Evolutionary conservation across 2,888 invertebrate genomes (phyloP), one percentile per base, ranked within the genome.

Genomic region (Thera britannica): DNA sequence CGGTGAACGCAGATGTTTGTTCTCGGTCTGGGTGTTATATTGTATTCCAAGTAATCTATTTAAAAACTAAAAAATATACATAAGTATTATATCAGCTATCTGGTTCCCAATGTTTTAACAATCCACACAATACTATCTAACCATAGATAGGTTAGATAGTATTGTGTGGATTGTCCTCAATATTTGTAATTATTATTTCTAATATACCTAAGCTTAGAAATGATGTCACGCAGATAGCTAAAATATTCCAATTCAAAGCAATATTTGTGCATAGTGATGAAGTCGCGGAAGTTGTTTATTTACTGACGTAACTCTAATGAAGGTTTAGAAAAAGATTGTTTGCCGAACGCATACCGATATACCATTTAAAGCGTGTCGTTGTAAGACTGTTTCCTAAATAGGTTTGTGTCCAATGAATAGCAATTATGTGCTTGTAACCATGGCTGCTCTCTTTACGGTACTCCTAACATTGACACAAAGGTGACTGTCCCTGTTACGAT

Each of bases 371-470:
- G 87, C 64, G 73, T 74, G 77, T 72, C 79, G 75, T 79, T 80
- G 77, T 79, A 79, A 85, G 84, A 82, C 80, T 78, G 80, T 84
- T 86, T 82, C 80, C 89, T 89, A 84, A 90, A 84, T 85, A 87
- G 83, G 87, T 86, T 83, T 77, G 81, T 86, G 83, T 86, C 85
- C 88, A 90, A 90, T 90, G 88, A 90, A 90, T 89, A 89, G 81
- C 82, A 87, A 89, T 23, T 23, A 89, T 87, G 84, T 79, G 80
- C 80, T 83, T 75, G 84, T 82, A 83, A 83, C 80, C 76, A 83
- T 84, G 83, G 82, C 74, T 82, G 80, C 80, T 81, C 82, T 81
- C 75, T 82, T 80, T 83, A 84, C 79, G 80, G 82, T 77, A 77
- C 78, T 71, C 71, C 72, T 74, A 7, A 70, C 75, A 70, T 73